Evolutionary conservation across 2,888 invertebrate genomes (phyloP), one percentile per base, ranked within the genome.

Genomic region (Cryptophagus acutangulus): DNA sequence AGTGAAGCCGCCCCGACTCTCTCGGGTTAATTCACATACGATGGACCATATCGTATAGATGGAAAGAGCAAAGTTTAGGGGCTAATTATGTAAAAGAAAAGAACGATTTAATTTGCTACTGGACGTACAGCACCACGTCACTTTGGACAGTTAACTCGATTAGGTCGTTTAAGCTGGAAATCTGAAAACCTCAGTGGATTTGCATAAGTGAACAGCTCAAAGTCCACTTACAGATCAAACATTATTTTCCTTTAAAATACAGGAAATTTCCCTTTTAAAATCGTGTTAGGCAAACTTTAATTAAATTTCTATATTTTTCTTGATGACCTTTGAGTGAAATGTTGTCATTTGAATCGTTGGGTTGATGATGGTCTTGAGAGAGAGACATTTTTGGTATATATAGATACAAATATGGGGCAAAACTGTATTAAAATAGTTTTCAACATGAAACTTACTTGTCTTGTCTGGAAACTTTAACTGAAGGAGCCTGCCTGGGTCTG

Each of bases 61-160:
- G 48, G 52, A 58, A 58, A 59, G 57, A 58, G 62, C 63, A 59
- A 64, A 65, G 62, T 65, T 65, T 59, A 63, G 56, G 60, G 47
- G 33, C 38, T 65, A 64, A 65, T 64, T 65, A 65, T 61, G 59
- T 59, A 58, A 59, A 65, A 65, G 65, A 65, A 65, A 65, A 64
- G 65, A 64, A 62, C 54, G 59, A 58, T 58, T 63, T 62, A 62
- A 63, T 63, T 62, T 58, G 55, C 53, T 43, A 50, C 51, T 52
- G 57, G 56, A 54, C 48, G 46, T 40, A 46, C 51, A 46, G 48
- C 15, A 33, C 38, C 36, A 48, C 54, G 49, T 54, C 54, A 55
- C 55, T 51, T 54, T 57, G 54, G 56, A 56, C 54, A 44, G 38
- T 48, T 57, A 59, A 61, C 54, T 55, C 52, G 55, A 59, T 61